Percentiles rank a stretch among this genome's conserved stretches.
Conservation (phyloP, 2,113 vertebrate genomes). For the Gavia stellata region DNA sequence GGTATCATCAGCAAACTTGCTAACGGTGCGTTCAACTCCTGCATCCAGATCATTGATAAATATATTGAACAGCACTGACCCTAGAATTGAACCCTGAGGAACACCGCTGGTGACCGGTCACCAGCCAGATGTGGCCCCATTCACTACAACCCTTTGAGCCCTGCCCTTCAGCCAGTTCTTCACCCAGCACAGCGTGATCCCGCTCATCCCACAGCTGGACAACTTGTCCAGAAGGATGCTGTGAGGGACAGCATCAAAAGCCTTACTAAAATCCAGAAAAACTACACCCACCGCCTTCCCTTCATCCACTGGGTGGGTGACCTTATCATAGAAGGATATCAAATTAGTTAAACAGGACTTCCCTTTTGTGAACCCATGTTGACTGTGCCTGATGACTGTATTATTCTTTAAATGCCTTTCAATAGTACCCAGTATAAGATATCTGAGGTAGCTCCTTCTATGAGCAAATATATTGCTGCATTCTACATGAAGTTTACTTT, state of each 20-base stretch:
- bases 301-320: not conserved
- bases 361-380: not conserved
- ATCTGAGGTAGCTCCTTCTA: not conserved
- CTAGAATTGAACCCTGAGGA: not conserved
- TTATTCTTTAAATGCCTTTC: not conserved
- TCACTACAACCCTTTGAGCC: not conserved
- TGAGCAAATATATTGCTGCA: not conserved
- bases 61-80: not conserved
- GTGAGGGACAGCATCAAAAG: not conserved
- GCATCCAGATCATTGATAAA: not conserved
- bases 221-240: not conserved
- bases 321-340: not conserved
- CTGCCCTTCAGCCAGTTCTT: not conserved
- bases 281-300: not conserved
- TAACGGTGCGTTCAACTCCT: not conserved
- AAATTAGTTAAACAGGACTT: not conserved
- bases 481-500: not conserved
- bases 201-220: not conserved
- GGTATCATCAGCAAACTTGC: not conserved
- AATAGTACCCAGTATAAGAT: not conserved
- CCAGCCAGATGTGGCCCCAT: not conserved
- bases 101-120: accelerated
- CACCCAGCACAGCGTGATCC: not conserved
- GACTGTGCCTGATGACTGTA: not conserved
- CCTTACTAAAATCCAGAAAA: not conserved